Evolutionary conservation across 2,113 vertebrate species (phyloP), one percentile per base, ranked within the genome.

Genomic region (Scophthalmus maximus): DNA sequence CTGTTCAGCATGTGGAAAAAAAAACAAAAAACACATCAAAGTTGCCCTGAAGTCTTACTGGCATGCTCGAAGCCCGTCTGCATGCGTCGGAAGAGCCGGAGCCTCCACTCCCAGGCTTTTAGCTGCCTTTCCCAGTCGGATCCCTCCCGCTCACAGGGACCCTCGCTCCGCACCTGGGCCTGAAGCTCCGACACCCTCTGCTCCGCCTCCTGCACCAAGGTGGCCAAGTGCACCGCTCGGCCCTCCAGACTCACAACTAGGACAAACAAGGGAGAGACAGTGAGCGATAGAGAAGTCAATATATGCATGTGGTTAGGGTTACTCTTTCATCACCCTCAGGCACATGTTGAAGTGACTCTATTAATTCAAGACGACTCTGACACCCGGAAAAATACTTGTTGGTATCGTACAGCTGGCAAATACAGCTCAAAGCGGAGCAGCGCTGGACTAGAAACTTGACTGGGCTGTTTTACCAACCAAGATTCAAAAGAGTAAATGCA

Each of bases 21-120:
- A 44, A 8, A 32, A 32, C 30, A 42, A 42, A 40, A 40, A 49
- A 49, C 15, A 64, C 57, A 56, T 61, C 52, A 70, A 82, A 82
- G 61, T 60, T 56, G 23, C 23, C 22, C 29, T 5, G 55, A 20
- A 44, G 62, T 2, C 96, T 95, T 90, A 97, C 96, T 92, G 34
- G 96, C 95, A 12, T 97, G 96, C 84, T 96, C 94, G 76, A 96
- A 97, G 68, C 96, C 96, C 2, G 94, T 93, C 89, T 95, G 95
- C 96, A 97, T 97, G 81, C 96, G 95, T 63, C 95, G 91, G 88
- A 96, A 97, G 42, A 97, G 96, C 90, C 93, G 92, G 40, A 94
- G 95, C 26, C 95, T 91, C 96, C 96, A 96, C 74, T 97, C 94
- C 96, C 96, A 97, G 73, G 95, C 93, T 79, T 95, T 95, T 8